Evolutionary conservation across 2,888 invertebrate genomes (phyloP).

Genomic region (Cecidostiba fungosa): DNA sequence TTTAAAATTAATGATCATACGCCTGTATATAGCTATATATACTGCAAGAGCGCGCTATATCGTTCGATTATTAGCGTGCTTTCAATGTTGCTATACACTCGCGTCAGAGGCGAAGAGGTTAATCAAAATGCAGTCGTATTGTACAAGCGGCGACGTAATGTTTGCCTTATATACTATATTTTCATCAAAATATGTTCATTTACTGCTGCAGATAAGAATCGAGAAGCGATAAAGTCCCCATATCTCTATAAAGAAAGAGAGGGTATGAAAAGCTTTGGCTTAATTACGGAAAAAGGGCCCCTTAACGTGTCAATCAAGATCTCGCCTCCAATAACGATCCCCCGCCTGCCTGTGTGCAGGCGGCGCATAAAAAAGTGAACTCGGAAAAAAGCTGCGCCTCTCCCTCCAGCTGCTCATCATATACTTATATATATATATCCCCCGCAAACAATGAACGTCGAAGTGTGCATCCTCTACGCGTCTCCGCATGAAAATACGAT

Average conservation of each 20-base stretch:
- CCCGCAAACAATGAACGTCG: slow-evolving; percentile 29
- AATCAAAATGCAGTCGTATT: neutral
- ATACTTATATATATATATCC: neutral
- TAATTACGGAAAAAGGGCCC: neutral
- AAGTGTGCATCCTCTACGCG: slow-evolving; percentile 29
- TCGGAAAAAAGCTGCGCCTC: neutral
- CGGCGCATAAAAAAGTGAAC: neutral
- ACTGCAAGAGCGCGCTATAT: neutral
- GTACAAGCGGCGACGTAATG: too few species aligned
- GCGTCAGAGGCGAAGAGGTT: neutral
- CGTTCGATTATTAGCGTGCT: neutral
- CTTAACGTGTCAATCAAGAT: slow-evolving; percentile 8
- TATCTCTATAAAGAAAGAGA: too few species aligned
- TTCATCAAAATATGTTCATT: neutral
- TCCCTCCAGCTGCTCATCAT: neutral
- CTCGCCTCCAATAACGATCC: slow-evolving; percentile 13
- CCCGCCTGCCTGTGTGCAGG: neutral
- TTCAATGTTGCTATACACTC: neutral
- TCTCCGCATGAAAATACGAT: neutral
- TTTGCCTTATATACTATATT: too few species aligned
- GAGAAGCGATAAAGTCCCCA: neutral
- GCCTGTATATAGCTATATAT: neutral
- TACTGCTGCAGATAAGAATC: neutral
- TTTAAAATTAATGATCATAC: slow-evolving; percentile 55
- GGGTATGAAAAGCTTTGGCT: neutral